Evolutionary conservation across 2,113 vertebrate species (phyloP).

Genomic region (Columbina picui): DNA sequence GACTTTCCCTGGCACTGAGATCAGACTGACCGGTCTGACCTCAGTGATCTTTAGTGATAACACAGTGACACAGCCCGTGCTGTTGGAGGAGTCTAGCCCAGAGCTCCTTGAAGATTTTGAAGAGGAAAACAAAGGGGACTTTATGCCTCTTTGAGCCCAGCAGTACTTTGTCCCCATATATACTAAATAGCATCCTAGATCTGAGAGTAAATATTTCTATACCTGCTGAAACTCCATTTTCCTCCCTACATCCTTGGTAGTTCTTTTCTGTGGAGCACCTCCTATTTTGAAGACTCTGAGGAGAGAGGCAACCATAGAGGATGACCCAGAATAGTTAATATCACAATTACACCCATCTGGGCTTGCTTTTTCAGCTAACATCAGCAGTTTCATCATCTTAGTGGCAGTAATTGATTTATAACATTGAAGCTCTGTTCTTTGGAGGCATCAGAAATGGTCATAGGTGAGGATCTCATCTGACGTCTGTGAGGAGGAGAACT

Average conservation of each 20-base stretch:
- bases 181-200: accelerated
- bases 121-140: background rate
- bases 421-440: background rate
- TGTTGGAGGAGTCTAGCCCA: background rate
- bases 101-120: background rate
- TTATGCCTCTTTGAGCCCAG: background rate
- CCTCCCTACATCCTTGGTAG: background rate
- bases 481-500: background rate
- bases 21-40: no score
- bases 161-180: background rate
- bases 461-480: background rate
- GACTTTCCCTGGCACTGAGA: no score
- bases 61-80: no score
- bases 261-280: background rate
- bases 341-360: accelerated
- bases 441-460: background rate
- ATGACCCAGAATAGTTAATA: background rate
- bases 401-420: background rate
- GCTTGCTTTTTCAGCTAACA: background rate
- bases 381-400: background rate
- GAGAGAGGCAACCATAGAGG: background rate
- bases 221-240: background rate
- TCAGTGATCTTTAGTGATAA: background rate
- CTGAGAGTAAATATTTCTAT: accelerated
- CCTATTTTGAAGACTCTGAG: background rate